Evolutionary conservation across 2,888 invertebrate genomes (phyloP), one percentile per base, ranked within the genome.

Genomic region (Caenorhabditis angaria): DNA sequence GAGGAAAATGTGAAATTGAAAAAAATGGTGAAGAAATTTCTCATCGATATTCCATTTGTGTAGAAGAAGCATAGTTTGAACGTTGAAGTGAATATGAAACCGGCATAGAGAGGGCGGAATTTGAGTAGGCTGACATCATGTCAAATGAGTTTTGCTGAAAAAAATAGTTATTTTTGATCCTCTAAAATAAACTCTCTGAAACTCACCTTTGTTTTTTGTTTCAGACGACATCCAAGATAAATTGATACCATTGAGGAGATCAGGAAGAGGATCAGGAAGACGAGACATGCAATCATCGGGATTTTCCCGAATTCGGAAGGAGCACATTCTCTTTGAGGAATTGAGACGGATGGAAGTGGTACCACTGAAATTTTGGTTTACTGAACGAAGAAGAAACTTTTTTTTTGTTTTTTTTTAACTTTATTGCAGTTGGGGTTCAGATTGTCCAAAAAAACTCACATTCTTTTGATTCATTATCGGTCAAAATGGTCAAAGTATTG

Each of bases 61-160:
- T 18, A 12, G 41, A 12, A 41, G 41, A 3, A 18, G 41, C 54
- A 28, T 54, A 70, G 2, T 65, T 61, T 25, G 70, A 70, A 20
- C 59, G 32, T 29, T 70, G 70, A 28, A 64, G 65, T 0, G 71
- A 64, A 57, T 67, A 72, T 29, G 67, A 50, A 61, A 72, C 64
- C 0, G 72, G 72, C 59, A 63, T 48, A 41, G 48, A 56, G 50
- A 67, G 35, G 1, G 61, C 61, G 4, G 67, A 58, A 29, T 72
- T 72, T 2, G 72, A 72, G 57, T 64, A 72, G 8, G 73, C 65
- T 0, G 73, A 73, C 65, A 73, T 65, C 62, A 73, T 65, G 27
- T 73, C 73, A 29, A 73, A 73, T 0, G 68, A 69, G 47, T 69
- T 62, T 32, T 73, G 65, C 72, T 67, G 63, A 18, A 70, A 59